Base-by-base conservation (phyloP, 2,888 invertebrate species). In the Drosophila monieri region DNA sequence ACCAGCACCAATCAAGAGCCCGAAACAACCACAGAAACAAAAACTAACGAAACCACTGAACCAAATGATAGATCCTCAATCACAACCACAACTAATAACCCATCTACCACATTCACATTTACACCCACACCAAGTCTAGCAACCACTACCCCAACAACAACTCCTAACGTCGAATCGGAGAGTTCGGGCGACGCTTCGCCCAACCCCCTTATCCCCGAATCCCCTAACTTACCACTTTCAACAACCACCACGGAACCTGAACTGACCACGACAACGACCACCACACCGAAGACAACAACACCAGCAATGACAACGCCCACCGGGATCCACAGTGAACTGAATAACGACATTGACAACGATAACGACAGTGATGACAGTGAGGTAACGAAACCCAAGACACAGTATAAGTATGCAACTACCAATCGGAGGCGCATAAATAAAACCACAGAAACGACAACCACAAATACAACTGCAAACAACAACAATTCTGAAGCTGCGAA, bases 21-120 rank as follows among this genome's bases (percentile, higher is more conserved):
- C 67, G 77, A 70, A 44, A 57, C 59, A 53, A 57, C 76, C 52
- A 80, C 79, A 37, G 78, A 77, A 56, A 84, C 75, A 60, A 73
- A 64, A 67, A 75, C 86, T 76, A 89, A 88, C 70, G 84, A 79
- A 85, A 84, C 85, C 78, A 80, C 89, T 80, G 88, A 89, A 88
- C 89, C 88, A 89, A 87, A 85, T 76, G 78, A 87, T 78, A 85
- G 81, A 77, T 78, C 85, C 41, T 77, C 75, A 68, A 73, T 59
- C 68, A 49, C 76, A 61, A 71, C 72, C 80, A 72, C 59, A 59
- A 71, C 80, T 61, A 61, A 61, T 18, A 25, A 69, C 57, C 65
- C 49, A 66, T 77, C 69, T 73, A 74, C 79, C 74, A 80, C 83
- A 58, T 18, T 76, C 56, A 76, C 74, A 35, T 2, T 14, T 6